These are phyloP conservation scores for Tetranychus cinnabarinus DNA, from an alignment of 1,140 invertebrate species.

Conservation along the genomic window DNA sequence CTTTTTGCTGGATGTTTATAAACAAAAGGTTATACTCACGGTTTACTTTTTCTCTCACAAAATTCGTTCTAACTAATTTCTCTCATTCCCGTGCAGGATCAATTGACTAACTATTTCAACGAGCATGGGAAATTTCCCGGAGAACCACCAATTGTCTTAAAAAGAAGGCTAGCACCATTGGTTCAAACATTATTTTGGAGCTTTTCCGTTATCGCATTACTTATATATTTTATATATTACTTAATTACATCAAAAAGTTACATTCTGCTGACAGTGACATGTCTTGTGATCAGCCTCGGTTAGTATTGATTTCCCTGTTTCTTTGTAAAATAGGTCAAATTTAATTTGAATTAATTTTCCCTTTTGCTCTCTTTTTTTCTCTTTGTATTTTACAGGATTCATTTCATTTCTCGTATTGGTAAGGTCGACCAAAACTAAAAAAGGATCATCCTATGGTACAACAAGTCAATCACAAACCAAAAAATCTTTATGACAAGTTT, in stretches of 20 bases:
- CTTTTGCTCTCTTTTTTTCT: background rate
- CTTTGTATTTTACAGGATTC: background rate
- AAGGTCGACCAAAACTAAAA: slow-evolving; percentile 6
- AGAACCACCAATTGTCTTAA: background rate
- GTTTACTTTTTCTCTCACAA: background rate
- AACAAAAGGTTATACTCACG: slow-evolving; percentile 14
- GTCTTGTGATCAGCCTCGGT: background rate
- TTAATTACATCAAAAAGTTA: background rate
- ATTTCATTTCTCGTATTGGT: slow-evolving; percentile 1
- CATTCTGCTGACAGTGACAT: background rate
- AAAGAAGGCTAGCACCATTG: background rate
- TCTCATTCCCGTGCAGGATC: slow-evolving; percentile 3
- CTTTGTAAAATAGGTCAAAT: background rate
- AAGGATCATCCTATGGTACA: slow-evolving; percentile 7
- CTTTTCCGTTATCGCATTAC: background rate
- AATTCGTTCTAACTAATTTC: background rate
- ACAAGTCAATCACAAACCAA: background rate
- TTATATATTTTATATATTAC: slow-evolving; percentile 4
- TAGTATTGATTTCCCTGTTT: slow-evolving; percentile 10
- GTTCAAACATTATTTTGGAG: slow-evolving; percentile 3
- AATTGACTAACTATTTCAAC: slow-evolving; percentile 6
- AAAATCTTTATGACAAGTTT: background rate
- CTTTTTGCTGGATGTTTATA: slow-evolving; percentile 57
- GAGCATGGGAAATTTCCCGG: slow-evolving; percentile 9
- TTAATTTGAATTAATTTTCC: background rate